Base-by-base conservation (phyloP, 2,888 invertebrate species). In the Rotaria sp. region DNA sequence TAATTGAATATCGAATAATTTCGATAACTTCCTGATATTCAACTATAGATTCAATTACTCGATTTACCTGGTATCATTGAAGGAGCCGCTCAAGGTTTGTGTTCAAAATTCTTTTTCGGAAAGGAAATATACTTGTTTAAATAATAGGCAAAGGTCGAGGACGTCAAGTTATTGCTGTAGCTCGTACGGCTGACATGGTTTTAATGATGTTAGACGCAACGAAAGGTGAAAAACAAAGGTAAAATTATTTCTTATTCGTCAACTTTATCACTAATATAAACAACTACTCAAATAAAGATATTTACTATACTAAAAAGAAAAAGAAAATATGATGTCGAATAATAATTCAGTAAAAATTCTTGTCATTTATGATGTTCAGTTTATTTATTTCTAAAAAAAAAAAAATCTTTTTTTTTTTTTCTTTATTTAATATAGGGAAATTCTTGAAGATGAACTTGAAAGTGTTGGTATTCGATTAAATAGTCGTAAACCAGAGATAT, bases 61-160 rank as follows among this genome's bases (percentile, higher is more conserved):
- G 99, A 99, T 94, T 93, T 99, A 90, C 99, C 99, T 87, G 99
- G 99, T 90, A 99, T 99, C 91, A 99, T 99, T 91, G 99, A 99
- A 93, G 99, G 99, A 87, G 99, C 99, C 88, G 95, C 98, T 3
- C 97, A 96, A 91, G 93, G 93, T 90, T 80, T 80, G 80, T 86
- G 30, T 52, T 30, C 84, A 87, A 87, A 87, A 35, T 87, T 87
- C 45, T 35, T 26, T 35, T 48, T 35, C 41, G 85, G 55, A 52
- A 1, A 85, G n/a, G 35, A 41, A 26, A 75, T 30, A 38, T 74
- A 21, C 10, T 15, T 75, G 38, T 35, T n/a, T 48, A 35, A 30
- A 35, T 18, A 35, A 67, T 30, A 67, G 80, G 80, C 26, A 95
- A 95, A 92, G 96, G 96, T 89, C 93, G 96, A 92, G 96, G 96